Conservation (phyloP, 2,797 vertebrate species). For the Tragelaphus oryx region DNA sequence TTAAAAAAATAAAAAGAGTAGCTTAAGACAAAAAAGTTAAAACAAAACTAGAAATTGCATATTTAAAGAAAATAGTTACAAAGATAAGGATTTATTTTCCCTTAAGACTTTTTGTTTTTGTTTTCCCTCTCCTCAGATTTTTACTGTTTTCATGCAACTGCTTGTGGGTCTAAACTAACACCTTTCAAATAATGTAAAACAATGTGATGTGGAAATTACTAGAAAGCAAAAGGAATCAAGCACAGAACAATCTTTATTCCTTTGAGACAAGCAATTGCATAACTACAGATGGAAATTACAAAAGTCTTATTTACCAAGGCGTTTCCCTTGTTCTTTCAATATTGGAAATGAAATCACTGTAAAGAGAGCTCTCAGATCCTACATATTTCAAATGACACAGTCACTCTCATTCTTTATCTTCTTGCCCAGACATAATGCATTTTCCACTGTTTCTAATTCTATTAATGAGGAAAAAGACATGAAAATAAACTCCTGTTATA, state of each 20-base stretch:
- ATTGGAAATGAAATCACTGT: slow-evolving; percentile 52
- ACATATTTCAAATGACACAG: slow-evolving; percentile 22
- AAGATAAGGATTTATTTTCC: neutral
- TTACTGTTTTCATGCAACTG: neutral
- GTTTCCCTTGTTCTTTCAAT: slow-evolving; percentile 34
- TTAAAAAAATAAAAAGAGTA: neutral
- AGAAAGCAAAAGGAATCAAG: slow-evolving; percentile 30
- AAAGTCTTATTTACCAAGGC: slow-evolving; percentile 27
- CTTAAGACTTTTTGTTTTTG: neutral
- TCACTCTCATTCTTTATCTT: neutral
- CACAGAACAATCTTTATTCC: neutral
- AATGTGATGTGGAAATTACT: slow-evolving; percentile 36
- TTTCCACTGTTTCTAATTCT: slow-evolving; percentile 39
- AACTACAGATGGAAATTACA: slow-evolving; percentile 36
- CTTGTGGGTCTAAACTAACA: slow-evolving; percentile 34
- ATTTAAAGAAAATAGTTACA: neutral
- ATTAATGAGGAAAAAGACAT: slow-evolving; percentile 2
- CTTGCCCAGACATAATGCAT: neutral
- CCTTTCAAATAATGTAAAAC: slow-evolving; percentile 43
- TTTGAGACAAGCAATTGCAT: slow-evolving; percentile 33
- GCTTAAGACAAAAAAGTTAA: neutral
- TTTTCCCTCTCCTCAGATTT: neutral
- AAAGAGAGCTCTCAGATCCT: slow-evolving; percentile 20
- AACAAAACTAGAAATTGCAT: neutral
- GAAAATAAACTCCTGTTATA: neutral